Evolutionary conservation across 2,113 vertebrate species (phyloP).

Genomic region (Dasypus novemcinctus): DNA sequence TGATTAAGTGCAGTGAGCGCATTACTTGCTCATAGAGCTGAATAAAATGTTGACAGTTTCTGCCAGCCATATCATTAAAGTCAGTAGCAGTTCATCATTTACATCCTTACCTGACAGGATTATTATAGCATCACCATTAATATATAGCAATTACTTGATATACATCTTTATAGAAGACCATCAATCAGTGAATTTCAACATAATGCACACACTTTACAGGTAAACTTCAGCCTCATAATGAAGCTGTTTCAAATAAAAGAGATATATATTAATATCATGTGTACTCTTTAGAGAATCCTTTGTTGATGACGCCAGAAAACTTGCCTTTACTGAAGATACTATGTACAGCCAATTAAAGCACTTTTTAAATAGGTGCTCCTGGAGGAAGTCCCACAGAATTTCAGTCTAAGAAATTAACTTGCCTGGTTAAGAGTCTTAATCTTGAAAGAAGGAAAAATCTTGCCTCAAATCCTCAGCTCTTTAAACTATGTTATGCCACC

Average conservation of each 20-base stretch:
- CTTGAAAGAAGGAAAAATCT: not conserved
- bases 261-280: not conserved
- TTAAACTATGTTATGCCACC: not conserved
- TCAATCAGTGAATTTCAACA: conserved; percentile 13
- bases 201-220: not conserved
- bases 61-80: conserved; percentile 33
- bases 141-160: not conserved
- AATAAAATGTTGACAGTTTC: conserved; percentile 38
- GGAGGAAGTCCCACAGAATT: not conserved
- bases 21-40: not conserved
- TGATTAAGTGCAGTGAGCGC: conserved; percentile 44
- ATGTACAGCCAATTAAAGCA: not conserved
- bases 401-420: not conserved
- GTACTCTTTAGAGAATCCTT: not conserved
- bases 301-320: not conserved
- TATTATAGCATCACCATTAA: conserved; percentile 26
- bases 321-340: not conserved
- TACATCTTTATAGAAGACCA: not conserved
- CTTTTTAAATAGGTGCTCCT: not conserved
- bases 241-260: not conserved
- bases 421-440: not conserved
- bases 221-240: not conserved
- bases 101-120: not conserved
- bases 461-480: rapidly evolving
- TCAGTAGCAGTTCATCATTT: conserved; percentile 17